Base-by-base conservation (phyloP, 1,140 invertebrate species). In the Penaeus chinensis region DNA sequence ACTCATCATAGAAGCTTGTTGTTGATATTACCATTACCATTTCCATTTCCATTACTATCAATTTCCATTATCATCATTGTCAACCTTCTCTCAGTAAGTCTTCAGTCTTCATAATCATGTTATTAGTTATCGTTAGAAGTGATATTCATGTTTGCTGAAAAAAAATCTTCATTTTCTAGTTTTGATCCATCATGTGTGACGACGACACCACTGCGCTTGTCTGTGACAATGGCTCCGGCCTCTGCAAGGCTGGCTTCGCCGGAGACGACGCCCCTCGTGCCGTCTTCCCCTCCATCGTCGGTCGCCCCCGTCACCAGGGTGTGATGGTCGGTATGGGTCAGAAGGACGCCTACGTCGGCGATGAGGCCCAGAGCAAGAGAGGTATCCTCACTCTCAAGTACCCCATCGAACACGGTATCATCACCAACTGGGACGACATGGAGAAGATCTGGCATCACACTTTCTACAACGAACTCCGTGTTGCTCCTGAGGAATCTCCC, bases 341-440 rank as follows among this genome's bases (percentile, higher is more conserved):
- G 93, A 98, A 98, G 92, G 96, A 96, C 93, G 94, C 92, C 91
- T 97, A 96, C 92, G 96, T 98, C 61, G 97, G 97, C 90, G 97
- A 98, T 93, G 97, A 98, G 93, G 97, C 97, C 91, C 96, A 97
- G 93, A 96, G 95, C 94, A 97, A 97, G 93, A 94, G 96, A 94
- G 96, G 96, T 94, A 97, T 97, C 93, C 95, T 98, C 90, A 97
- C 96, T 88, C 93, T 98, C 90, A 97, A 97, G 93, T 98, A 98
- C 94, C 97, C 97, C 89, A 97, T 98, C 93, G 96, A 98, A 93
- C 97, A 98, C 94, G 97, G 97, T 91, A 97, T 98, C 93, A 96
- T 98, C 92, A 98, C 96, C 92, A 98, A 98, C 95, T 98, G 97
- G 97, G 97, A 98, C 91, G 97, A 98, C 93, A 98, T 99, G 97